phyloP scores from a whole-genome alignment of 2,888 invertebrate genomes.

The Drosophila tanythrix region DNA sequence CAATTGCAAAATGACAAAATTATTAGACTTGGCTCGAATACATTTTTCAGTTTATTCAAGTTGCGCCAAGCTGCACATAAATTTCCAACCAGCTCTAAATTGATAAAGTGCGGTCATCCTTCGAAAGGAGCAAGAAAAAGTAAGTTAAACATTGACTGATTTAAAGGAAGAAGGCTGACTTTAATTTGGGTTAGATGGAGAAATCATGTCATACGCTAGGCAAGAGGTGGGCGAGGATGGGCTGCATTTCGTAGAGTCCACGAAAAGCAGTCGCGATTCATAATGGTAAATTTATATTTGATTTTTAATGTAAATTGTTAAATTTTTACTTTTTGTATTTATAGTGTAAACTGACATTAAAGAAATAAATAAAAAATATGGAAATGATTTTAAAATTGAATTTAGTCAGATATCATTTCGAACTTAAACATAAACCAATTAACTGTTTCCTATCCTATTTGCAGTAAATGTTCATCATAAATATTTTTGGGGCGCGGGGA shows the following conservation, averaged over 20 bases:
- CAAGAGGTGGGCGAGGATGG: no score
- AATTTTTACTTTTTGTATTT: no score
- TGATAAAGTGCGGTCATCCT: not conserved
- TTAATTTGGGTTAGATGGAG: not conserved
- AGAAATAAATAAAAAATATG: no score
- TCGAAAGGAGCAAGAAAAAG: not conserved
- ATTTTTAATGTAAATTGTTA: no score
- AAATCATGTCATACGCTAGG: no score
- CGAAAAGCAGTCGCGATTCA: no score
- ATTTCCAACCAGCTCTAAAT: not conserved
- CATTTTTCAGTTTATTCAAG: not conserved
- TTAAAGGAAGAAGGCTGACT: not conserved
- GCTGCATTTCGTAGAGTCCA: no score
- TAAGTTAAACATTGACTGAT: not conserved
- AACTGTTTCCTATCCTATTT: conserved; percentile 1
- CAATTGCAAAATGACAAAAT: conserved; percentile 33
- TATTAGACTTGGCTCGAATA: conserved; percentile 7
- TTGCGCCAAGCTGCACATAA: not conserved
- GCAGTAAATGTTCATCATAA: conserved; percentile 56
- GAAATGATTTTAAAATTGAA: no score
- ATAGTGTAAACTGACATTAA: no score
- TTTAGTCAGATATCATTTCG: not conserved
- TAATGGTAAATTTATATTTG: no score
- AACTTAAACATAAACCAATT: not conserved
- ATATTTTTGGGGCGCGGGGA: conserved; percentile 34